Base-by-base conservation (phyloP, 2,888 invertebrate species). In the Aproaerema taeniolella region DNA sequence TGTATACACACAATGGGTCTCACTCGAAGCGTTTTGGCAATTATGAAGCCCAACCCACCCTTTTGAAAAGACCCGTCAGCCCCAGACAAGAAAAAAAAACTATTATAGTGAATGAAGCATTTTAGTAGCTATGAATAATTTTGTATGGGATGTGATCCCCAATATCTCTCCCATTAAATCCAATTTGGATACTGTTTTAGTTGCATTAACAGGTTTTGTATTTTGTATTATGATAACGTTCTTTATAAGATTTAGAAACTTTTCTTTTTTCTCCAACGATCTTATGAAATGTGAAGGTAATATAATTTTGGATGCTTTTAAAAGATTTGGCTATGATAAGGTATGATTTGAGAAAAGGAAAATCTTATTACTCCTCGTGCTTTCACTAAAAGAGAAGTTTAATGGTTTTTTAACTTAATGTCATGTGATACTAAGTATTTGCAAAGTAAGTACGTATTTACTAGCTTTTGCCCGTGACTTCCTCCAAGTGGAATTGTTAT, bases 61-160 rank as follows among this genome's bases (percentile, higher is more conserved):
- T 81, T 82, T 86, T 86, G 85, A 85, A 74, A 77, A 76, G 71
- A 67, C 67, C 73, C 79, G 74, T 77, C 81, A 76, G 63, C 80
- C 81, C 81, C 85, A 78, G 74, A 65, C 63, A 45, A 9, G n/a
- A 47, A 55, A 67, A 71, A 82, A 78, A 78, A 73, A 69, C 58
- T 67, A 70, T 68, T 69, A 61, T 67, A 67, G 64, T 79, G 81
- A 80, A 82, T 77, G 67, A 59, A 81, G 65, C 78, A 73, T 83
- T 85, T 83, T 86, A 82, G 81, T 79, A 72, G 77, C 80, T 71
- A 83, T 86, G 82, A 86, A 86, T 86, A 83, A 85, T 83, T 81
- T 81, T 76, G 80, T 83, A 86, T 83, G 65, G 77, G 66, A 71
- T 57, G 67, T 61, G 72, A 75, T 78, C 79, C 76, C 76, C 69